Evolutionary conservation across 2,113 vertebrate species (phyloP).

Genomic region (human): DNA sequence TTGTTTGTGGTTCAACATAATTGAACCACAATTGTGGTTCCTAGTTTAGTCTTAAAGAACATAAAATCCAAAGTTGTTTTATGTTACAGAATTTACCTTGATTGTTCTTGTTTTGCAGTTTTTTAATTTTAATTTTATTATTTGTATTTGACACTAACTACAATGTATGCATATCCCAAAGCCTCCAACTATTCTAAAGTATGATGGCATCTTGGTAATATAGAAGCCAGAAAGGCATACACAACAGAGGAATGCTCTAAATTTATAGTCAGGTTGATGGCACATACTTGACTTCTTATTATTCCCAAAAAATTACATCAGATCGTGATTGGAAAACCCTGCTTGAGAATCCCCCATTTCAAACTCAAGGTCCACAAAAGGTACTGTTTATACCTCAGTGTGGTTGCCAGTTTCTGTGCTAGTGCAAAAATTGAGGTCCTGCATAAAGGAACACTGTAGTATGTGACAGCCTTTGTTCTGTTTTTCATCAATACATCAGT

Average conservation of each 20-base stretch:
- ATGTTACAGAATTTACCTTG: neutral
- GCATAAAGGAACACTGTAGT: neutral
- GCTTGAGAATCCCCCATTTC: neutral
- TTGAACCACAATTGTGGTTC: neutral
- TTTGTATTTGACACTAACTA: neutral
- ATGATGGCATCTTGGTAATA: neutral
- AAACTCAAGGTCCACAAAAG: neutral
- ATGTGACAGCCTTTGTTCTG: neutral
- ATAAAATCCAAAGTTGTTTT: slow-evolving; percentile 24
- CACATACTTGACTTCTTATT: neutral
- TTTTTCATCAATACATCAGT: neutral
- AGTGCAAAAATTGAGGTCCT: neutral
- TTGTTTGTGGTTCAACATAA: neutral
- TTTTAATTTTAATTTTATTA: neutral
- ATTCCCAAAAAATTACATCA: neutral
- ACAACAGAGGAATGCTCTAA: slow-evolving; percentile 11
- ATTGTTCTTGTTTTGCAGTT: neutral
- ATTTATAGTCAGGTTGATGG: neutral
- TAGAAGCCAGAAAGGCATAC: neutral
- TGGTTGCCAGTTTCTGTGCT: slow-evolving; percentile 7
- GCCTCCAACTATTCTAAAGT: neutral
- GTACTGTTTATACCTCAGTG: neutral
- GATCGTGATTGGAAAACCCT: neutral
- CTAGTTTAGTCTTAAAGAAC: slow-evolving; percentile 11
- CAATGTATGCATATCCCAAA: neutral